Evolutionary conservation across 2,113 vertebrate genomes (phyloP).

Genomic region (Piaya cayana): DNA sequence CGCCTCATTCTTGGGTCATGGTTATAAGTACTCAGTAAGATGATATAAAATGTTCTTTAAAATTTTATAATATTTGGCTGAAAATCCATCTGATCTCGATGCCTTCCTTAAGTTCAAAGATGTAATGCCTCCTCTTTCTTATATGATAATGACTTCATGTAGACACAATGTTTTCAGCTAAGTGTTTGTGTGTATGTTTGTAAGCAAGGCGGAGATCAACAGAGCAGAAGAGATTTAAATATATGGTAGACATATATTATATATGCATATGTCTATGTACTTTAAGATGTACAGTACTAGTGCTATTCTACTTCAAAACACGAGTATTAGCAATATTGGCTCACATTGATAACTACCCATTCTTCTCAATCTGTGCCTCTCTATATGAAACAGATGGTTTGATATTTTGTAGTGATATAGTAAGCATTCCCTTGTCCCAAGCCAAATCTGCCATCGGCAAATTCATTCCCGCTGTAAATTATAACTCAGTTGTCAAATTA

Average conservation of each 20-base stretch:
- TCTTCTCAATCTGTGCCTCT: slow-evolving; percentile 35
- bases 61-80: slow-evolving; percentile 21
- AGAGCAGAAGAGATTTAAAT: background rate
- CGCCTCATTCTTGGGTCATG: background rate
- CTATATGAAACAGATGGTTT: slow-evolving; percentile 50
- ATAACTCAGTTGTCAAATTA: slow-evolving; percentile 60
- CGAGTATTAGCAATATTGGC: background rate
- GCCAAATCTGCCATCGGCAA: slow-evolving; percentile 54
- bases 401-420: slow-evolving; percentile 36
- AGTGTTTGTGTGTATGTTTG: background rate
- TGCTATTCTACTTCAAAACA: background rate
- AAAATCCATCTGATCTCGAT: background rate
- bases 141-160: background rate
- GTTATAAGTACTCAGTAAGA: background rate
- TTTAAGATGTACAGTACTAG: background rate
- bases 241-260: background rate
- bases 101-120: background rate
- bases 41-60: background rate
- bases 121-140: background rate
- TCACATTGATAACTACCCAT: background rate
- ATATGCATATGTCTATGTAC: background rate
- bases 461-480: slow-evolving; percentile 50
- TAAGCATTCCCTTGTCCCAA: background rate
- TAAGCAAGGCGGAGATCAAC: background rate
- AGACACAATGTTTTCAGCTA: background rate